These are phyloP conservation scores for Brachyptera risi DNA, from an alignment of 2,888 invertebrate genomes.

Conservation along the genomic window DNA sequence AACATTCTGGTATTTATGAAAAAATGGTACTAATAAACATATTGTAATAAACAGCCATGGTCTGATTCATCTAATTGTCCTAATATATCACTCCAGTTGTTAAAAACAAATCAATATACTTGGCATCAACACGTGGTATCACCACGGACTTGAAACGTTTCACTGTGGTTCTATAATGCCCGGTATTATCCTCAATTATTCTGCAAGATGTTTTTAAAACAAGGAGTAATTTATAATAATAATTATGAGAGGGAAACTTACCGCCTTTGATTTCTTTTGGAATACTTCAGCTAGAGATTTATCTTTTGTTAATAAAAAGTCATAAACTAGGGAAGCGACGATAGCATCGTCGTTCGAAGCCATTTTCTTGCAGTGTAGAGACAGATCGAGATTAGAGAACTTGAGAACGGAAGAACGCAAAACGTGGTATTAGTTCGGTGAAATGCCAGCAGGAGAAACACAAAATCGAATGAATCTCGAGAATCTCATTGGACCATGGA, in stretches of 20 bases:
- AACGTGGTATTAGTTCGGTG: not conserved
- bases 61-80: too few species aligned
- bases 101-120: too few species aligned
- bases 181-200: not conserved
- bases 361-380: slow-evolving; percentile 42
- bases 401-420: not conserved
- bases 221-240: not conserved
- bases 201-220: not conserved
- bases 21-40: too few species aligned
- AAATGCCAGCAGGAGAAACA: too few species aligned
- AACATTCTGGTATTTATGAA: too few species aligned
- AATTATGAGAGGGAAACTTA: slow-evolving; percentile 48
- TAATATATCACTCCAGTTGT: too few species aligned
- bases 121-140: not conserved
- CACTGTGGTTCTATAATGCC: too few species aligned
- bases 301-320: slow-evolving; percentile 61
- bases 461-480: too few species aligned
- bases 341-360: slow-evolving; percentile 46
- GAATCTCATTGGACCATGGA: too few species aligned
- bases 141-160: not conserved
- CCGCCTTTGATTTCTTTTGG: slow-evolving; percentile 68
- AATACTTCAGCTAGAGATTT: slow-evolving; percentile 64
- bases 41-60: too few species aligned
- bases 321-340: slow-evolving; percentile 57
- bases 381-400: not conserved